Evolutionary conservation across 2,888 invertebrate genomes (phyloP), one percentile per base, ranked within the genome.

Genomic region (Aspidiotus rigidus): DNA sequence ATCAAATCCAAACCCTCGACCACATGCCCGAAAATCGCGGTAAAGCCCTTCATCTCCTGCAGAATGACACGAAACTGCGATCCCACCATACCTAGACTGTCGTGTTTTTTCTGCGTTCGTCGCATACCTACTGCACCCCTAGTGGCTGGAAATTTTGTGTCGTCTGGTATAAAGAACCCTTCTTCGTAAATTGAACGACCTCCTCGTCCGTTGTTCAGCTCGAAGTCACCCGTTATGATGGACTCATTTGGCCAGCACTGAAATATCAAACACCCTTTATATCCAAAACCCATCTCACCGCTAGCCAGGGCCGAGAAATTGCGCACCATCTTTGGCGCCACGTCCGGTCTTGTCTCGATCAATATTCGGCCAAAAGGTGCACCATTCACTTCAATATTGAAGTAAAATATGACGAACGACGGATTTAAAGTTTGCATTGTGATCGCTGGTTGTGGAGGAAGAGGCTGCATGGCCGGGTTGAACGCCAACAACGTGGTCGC

Each of bases 161-260:
- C 88, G 77, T 90, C 90, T 49, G 89, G 89, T 83, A 88, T 84
- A 77, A 90, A 89, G 77, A 84, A 87, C 41, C 85, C 84, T 73
- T 88, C 88, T 75, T 88, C 87, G 78, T 86, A 88, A 72, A 87
- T 87, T 62, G 87, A 86, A 69, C 87, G 82, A 0, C 90, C 90
- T 16, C 90, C 89, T 64, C 89, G 84, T 0, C 90, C 90, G 77
- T 88, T 89, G 78, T 90, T 89, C 74, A 86, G 79, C 77, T 90
- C 89, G 77, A 88, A 89, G 78, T 90, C 90, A 13, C 75, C 75
- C 15, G 87, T 87, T 74, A 89, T 88, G 62, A 90, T 86, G 77
- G 88, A 88, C 77, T 90, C 89, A 73, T 86, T 86, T 75, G 86
- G 87, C 89, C 89, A 89, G 76, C 89, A 88, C 77, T 89, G 89